Conservation (phyloP, 1,140 invertebrate genomes). For the Phthorimaea operculella region DNA sequence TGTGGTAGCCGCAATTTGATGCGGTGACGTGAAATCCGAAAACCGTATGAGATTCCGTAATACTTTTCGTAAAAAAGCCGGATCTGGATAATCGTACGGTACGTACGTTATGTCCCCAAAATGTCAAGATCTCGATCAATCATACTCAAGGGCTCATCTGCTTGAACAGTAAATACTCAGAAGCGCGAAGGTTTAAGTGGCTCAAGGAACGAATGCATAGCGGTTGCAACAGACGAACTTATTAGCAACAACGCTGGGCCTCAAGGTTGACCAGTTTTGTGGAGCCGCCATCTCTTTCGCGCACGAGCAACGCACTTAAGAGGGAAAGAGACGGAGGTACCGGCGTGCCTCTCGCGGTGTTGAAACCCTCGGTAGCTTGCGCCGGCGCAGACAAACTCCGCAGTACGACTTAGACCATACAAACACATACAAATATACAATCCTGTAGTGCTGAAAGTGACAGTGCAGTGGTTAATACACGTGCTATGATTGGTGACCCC, state of each 20-base stretch:
- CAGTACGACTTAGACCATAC: conserved; percentile 33
- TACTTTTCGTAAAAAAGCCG: too few species aligned
- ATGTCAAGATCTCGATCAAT: too few species aligned
- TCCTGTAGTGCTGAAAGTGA: conserved; percentile 49
- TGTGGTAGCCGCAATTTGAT: too few species aligned
- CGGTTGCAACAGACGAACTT: conserved; percentile 53
- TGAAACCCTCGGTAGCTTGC: conserved; percentile 55
- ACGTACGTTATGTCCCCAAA: too few species aligned
- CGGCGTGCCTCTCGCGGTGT: conserved; percentile 33
- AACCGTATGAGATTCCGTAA: too few species aligned
- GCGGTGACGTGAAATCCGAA: too few species aligned
- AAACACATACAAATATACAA: conserved; percentile 37
- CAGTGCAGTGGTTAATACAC: conserved; percentile 42
- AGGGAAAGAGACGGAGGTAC: background rate
- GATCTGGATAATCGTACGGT: too few species aligned
- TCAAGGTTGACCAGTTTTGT: conserved; percentile 51
- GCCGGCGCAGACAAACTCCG: conserved; percentile 27
- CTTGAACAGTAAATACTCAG: background rate
- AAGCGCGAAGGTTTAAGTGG: conserved; percentile 11
- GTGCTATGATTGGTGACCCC: conserved; percentile 23
- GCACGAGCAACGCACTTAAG: background rate
- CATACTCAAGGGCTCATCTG: too few species aligned
- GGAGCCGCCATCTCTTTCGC: background rate
- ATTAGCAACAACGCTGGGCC: conserved; percentile 55
- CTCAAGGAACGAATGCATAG: conserved; percentile 35